Base-by-base conservation (phyloP, 2,888 invertebrate species). In the Sesia apiformis region DNA sequence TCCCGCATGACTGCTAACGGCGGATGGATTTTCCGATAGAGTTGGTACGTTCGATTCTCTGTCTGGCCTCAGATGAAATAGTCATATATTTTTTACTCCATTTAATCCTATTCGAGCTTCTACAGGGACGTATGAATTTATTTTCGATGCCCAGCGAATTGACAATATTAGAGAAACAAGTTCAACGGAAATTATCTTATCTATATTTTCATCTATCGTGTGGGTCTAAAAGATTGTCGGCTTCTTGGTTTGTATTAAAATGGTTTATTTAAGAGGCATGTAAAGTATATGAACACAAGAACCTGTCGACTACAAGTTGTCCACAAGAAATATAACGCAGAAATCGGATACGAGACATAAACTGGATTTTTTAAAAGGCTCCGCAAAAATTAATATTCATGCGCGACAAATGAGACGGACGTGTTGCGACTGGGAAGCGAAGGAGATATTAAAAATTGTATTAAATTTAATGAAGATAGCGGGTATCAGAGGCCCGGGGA, bases 11-110 rank as follows among this genome's bases (percentile, higher is more conserved):
- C 69, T 77, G 83, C 73, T 72, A 63, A 56, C 59, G 40, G 68
- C 71, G 73, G 84, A 85, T 84, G 84, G 80, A 76, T 83, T 85
- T 85, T 78, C 84, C 84, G 76, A 85, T 85, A 79, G 81, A 83
- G 80, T 84, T 81, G 78, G 70, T 80, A 69, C 74, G 67, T 73
- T 73, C 73, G 72, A 74, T 65, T 67, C 67, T 63, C 56, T 66
- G 64, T 63, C 70, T 70, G 67, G 60, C 67, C 61, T 60, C 58
- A 68, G 65, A 69, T 69, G 68, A 73, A 76, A 78, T 80, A 78
- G 76, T 76, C 65, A 63, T 56, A 64, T 68, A 73, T 76, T 71
- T 78, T 74, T 72, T 73, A 75, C 71, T 72, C 76, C 66, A 74
- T 73, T 78, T 77, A 67, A 73, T 73, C 63, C 70, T 67, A 67